phyloP scores from a whole-genome alignment of 2,888 invertebrate genomes.

The Drosophila atripex region DNA sequence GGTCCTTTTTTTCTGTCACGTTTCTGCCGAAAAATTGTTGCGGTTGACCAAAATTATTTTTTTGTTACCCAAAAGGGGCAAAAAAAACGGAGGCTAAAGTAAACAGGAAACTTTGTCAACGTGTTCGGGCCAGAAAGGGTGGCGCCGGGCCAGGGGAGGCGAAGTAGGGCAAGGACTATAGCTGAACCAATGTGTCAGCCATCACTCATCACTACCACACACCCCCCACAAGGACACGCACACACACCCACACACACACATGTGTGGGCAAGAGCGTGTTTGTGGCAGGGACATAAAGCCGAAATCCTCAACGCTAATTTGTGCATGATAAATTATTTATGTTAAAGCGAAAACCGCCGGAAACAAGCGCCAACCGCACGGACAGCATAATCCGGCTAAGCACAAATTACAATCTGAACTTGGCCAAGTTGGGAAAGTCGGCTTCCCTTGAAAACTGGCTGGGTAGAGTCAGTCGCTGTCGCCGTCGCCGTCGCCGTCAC shows the following conservation, averaged over 20 bases:
- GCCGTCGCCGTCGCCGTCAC: neutral
- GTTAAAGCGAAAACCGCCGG: constrained; percentile 59
- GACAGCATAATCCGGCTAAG: constrained; percentile 40
- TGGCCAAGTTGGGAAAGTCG: constrained; percentile 30
- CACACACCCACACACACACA: neutral
- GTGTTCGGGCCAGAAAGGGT: neutral
- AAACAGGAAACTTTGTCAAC: constrained; percentile 57
- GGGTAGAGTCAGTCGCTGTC: too few relatives aligned
- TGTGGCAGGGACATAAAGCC: constrained; percentile 53
- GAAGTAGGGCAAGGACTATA: constrained; percentile 22
- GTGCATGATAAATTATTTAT: constrained; percentile 82
- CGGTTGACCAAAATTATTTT: constrained; percentile 74
- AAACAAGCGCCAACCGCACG: constrained; percentile 43
- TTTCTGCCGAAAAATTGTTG: constrained; percentile 68
- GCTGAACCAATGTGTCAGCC: constrained; percentile 58
- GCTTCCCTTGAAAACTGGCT: neutral
- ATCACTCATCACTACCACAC: constrained; percentile 52
- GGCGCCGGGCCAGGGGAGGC: too few relatives aligned
- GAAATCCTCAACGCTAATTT: constrained; percentile 77
- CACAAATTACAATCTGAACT: constrained; percentile 43
- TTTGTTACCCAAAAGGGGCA: constrained; percentile 14
- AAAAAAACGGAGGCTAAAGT: constrained; percentile 22
- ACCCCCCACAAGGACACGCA: neutral
- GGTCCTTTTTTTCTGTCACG: constrained; percentile 41
- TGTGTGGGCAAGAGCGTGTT: constrained; percentile 29